Base-by-base conservation (phyloP, 2,888 invertebrate genomes). In the Drosophila mercatorum region DNA sequence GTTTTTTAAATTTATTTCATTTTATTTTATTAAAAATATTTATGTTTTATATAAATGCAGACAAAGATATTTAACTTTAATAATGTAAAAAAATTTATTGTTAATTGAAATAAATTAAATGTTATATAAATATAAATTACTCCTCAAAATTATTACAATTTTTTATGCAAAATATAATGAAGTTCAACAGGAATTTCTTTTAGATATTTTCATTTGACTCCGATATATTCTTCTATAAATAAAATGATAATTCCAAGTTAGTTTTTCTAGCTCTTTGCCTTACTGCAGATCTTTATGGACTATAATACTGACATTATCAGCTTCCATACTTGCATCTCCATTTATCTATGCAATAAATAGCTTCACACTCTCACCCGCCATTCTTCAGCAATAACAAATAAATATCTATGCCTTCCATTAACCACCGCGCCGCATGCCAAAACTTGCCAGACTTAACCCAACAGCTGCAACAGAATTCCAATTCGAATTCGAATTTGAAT, bases 381-480 rank as follows among this genome's bases (percentile, higher is more conserved):
- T 11, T n/a, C 11, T 14, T 41, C 2, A 28, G 46, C 10, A 56
- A 3, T 38, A 38, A 2, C 5, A 12, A 22, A 4, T n/a, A 55
- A 55, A 41, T 36, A 28, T 41, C n/a, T 41, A 46, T 68, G 51
- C 71, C 44, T 40, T 28, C 1, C 3, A 7, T 46, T 38, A 34
- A 3, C 14, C 22, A 14, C 11, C 10, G 26, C 10, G 26, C 36
- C 53, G 41, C 46, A 70, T 60, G 10, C 51, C 61, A 8, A n/a
- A 44, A 59, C 31, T 63, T 12, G 22, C 5, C 38, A 34, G 22
- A 59, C 55, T 62, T 46, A 36, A 40, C 4, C 44, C 31, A 36
- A 59, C 38, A 46, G 56, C 43, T 65, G 61, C 56, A 59, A 55
- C n/a, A 51, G 53, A 67, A 73, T 78, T 78, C 53, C 59, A 64